A percentile compares a stretch with the other conserved stretches of the same genome.
phyloP scores from a whole-genome alignment of 2,888 invertebrate species.

The Eupeodes latifasciatus region DNA sequence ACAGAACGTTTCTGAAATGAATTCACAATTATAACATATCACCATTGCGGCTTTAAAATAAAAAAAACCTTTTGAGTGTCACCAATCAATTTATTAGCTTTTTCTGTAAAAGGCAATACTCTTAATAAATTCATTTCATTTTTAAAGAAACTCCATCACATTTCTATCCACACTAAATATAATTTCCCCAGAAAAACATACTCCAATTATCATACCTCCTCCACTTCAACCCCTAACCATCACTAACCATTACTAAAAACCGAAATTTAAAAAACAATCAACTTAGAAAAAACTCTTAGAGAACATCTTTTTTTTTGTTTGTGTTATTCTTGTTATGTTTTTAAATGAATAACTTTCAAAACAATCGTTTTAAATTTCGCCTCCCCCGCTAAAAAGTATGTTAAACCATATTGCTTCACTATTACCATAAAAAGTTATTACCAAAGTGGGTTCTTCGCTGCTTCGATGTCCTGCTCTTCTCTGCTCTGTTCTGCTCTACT shows the following conservation, averaged over 20 bases:
- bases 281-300: constrained; percentile 36
- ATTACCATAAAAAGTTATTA: constrained; percentile 71
- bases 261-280: constrained; percentile 52
- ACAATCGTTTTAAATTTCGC: constrained; percentile 61
- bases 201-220: background rate
- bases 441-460: background rate
- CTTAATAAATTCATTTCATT: too few relatives aligned
- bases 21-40: too few relatives aligned
- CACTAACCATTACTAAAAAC: background rate
- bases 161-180: too few relatives aligned
- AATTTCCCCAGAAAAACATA: too few relatives aligned
- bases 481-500: background rate
- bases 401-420: constrained; percentile 37
- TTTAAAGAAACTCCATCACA: too few relatives aligned
- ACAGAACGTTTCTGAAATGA: too few relatives aligned
- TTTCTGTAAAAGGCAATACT: too few relatives aligned
- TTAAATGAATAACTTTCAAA: constrained; percentile 45
- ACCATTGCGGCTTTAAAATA: too few relatives aligned
- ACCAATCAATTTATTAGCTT: too few relatives aligned
- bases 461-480: too few relatives aligned
- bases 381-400: constrained; percentile 16
- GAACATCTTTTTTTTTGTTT: constrained; percentile 38
- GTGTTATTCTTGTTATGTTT: background rate
- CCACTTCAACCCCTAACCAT: background rate
- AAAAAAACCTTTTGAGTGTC: too few relatives aligned